Percentiles rank a stretch among this genome's conserved stretches.
Evolutionary conservation across 2,888 invertebrate species (phyloP).

Genomic region (Agriopis leucophaearia): DNA sequence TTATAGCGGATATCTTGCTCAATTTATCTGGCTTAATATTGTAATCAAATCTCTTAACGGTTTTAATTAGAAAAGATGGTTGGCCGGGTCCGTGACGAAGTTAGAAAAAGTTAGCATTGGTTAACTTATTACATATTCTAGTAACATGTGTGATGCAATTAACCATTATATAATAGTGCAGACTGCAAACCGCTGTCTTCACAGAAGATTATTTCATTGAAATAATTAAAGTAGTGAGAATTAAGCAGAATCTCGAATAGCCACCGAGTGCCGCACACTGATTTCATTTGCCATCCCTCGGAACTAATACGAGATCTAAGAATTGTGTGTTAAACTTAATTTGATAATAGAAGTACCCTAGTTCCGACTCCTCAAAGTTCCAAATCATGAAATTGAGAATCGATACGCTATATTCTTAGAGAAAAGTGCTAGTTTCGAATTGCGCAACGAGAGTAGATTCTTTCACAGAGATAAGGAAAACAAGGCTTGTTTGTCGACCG

Average conservation of each 20-base stretch:
- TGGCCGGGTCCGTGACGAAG: constrained; percentile 25
- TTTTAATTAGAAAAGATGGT: constrained; percentile 42
- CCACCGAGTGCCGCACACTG: constrained; percentile 54
- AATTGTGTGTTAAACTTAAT: constrained; percentile 25
- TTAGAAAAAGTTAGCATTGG: constrained; percentile 46
- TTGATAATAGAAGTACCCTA: constrained; percentile 22
- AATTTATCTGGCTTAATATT: constrained; percentile 55
- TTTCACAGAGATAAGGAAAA: constrained; percentile 68
- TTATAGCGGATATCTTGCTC: constrained; percentile 62
- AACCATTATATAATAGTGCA: constrained; percentile 63
- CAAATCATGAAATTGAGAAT: constrained; percentile 56
- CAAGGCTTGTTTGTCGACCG: constrained; percentile 68
- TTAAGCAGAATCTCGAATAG: constrained; percentile 70
- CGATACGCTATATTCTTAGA: constrained; percentile 54
- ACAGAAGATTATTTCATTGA: constrained; percentile 76
- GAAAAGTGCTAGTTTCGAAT: constrained; percentile 55
- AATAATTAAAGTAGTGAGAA: constrained; percentile 76
- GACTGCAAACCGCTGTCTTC: constrained; percentile 66
- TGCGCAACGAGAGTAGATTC: constrained; percentile 59
- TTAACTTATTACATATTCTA: constrained; percentile 50
- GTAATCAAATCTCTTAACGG: constrained; percentile 49
- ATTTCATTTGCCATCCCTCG: constrained; percentile 66
- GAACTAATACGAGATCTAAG: constrained; percentile 51
- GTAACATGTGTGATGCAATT: constrained; percentile 61
- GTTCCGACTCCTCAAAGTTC: constrained; percentile 49